These are phyloP conservation scores for Sebastes hopkinsi DNA, from an alignment of 2,797 vertebrate species.

Conservation along the genomic window DNA sequence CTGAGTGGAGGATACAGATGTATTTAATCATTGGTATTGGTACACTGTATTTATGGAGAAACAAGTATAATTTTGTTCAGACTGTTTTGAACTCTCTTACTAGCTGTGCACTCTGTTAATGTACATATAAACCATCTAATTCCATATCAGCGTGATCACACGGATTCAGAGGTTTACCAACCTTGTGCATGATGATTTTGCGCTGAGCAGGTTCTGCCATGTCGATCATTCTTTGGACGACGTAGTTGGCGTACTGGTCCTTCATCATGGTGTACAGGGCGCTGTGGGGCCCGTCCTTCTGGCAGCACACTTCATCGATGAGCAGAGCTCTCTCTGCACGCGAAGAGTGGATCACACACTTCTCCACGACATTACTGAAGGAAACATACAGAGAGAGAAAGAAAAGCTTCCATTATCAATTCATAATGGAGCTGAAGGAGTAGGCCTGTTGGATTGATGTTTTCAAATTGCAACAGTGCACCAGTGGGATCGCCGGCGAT, in stretches of 20 bases:
- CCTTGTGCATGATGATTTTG: conserved; percentile 99
- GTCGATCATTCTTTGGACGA: conserved; percentile 99
- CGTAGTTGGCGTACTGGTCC: conserved; percentile 99
- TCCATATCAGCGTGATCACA: background rate
- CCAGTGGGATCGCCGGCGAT: too few species aligned
- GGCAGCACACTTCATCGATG: conserved; percentile 99
- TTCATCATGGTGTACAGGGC: conserved; percentile 99
- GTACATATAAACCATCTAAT: too few species aligned
- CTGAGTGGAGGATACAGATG: too few species aligned
- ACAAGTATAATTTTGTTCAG: background rate
- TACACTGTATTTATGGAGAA: background rate
- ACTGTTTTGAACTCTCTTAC: background rate
- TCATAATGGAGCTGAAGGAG: background rate
- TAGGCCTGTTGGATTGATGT: too few species aligned
- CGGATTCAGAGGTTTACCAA: conserved; percentile 41
- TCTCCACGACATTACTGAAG: conserved; percentile 96
- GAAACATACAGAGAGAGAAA: background rate
- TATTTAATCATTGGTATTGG: background rate
- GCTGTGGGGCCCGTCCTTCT: conserved; percentile 99
- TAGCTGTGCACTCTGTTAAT: background rate
- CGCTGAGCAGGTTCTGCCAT: conserved; percentile 98
- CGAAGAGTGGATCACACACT: conserved; percentile 97
- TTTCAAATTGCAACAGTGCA: too few species aligned
- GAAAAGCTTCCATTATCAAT: background rate
- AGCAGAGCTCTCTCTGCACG: conserved; percentile 96